These are phyloP conservation scores for Chrysaora quinquecirrha DNA, from an alignment of 30 jellyfish, hydroid and myxozoan species.

Conservation along the genomic window DNA sequence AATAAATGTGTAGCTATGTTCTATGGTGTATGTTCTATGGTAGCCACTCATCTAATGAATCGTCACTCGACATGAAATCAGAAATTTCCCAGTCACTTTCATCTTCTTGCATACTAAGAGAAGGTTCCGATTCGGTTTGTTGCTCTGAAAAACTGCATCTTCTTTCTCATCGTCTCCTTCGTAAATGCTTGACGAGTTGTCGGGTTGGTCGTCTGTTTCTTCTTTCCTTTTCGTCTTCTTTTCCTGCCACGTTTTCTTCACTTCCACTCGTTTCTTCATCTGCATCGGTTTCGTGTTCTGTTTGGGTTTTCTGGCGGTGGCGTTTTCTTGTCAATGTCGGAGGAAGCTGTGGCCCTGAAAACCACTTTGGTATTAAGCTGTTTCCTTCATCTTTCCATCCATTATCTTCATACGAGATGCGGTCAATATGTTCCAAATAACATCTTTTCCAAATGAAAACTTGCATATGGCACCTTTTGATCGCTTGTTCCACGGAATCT, in stretches of 20 bases:
- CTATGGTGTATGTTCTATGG: too few relatives aligned
- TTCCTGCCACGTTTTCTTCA: background rate
- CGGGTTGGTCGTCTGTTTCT: background rate
- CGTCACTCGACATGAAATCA: too few relatives aligned
- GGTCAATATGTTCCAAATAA: background rate
- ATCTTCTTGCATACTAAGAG: background rate
- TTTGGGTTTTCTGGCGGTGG: background rate
- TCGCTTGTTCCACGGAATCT: background rate
- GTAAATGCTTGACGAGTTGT: background rate
- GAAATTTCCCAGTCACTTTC: too few relatives aligned
- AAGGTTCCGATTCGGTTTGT: background rate
- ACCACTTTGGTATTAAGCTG: background rate
- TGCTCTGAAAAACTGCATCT: background rate
- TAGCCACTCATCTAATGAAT: too few relatives aligned
- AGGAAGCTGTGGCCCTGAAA: slow-evolving; percentile 2
- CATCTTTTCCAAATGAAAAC: background rate
- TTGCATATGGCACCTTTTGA: background rate
- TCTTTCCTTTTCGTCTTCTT: background rate
- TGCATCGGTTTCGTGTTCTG: background rate
- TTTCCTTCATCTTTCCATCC: background rate
- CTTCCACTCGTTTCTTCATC: slow-evolving; percentile 1
- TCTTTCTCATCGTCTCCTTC: background rate
- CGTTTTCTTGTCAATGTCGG: background rate
- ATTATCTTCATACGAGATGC: background rate
- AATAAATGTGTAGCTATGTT: too few relatives aligned